A percentile compares a stretch with the other conserved stretches of the same genome.
Evolutionary conservation across 1,140 invertebrate genomes (phyloP).

Genomic region (Drosophila persimilis): DNA sequence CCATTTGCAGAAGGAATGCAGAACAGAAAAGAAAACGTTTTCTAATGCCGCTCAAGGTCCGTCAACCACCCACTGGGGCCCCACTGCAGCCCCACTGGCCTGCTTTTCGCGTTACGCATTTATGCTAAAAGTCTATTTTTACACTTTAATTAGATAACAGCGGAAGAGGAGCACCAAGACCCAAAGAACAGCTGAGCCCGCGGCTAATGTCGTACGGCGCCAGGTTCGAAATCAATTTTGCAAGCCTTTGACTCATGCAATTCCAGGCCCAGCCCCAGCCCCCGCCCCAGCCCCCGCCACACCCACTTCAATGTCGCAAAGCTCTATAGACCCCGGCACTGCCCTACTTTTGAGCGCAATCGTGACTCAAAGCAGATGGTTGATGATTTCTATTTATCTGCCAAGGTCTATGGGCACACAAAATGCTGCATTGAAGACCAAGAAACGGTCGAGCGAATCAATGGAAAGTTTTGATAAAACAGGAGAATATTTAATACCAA

Average conservation of each 20-base stretch:
- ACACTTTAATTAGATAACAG: slow-evolving; percentile 67
- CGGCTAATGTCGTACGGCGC: slow-evolving; percentile 2
- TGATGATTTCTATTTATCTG: too few species aligned
- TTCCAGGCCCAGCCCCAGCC: neutral
- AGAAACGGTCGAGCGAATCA: slow-evolving; percentile 4
- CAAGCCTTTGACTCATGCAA: slow-evolving; percentile 22
- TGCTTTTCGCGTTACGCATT: slow-evolving; percentile 38
- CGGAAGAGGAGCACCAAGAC: slow-evolving; percentile 22
- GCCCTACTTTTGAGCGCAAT: slow-evolving; percentile 14
- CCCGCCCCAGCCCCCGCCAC: neutral
- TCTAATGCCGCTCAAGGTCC: slow-evolving; percentile 64
- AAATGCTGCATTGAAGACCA: neutral
- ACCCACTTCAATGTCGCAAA: slow-evolving; percentile 8
- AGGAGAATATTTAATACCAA: too few species aligned
- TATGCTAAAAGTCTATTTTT: slow-evolving; percentile 49
- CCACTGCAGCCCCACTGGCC: neutral
- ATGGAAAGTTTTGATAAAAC: too few species aligned
- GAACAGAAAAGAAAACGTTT: slow-evolving; percentile 32
- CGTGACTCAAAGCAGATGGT: slow-evolving; percentile 19
- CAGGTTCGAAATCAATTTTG: slow-evolving; percentile 14
- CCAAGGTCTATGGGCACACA: neutral
- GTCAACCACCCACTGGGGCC: slow-evolving; percentile 5
- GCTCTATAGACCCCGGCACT: neutral
- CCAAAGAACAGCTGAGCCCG: slow-evolving; percentile 29
- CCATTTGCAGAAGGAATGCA: slow-evolving; percentile 8